Evolutionary conservation across 2,888 invertebrate species (phyloP).

Genomic region (Lymantria dispar): DNA sequence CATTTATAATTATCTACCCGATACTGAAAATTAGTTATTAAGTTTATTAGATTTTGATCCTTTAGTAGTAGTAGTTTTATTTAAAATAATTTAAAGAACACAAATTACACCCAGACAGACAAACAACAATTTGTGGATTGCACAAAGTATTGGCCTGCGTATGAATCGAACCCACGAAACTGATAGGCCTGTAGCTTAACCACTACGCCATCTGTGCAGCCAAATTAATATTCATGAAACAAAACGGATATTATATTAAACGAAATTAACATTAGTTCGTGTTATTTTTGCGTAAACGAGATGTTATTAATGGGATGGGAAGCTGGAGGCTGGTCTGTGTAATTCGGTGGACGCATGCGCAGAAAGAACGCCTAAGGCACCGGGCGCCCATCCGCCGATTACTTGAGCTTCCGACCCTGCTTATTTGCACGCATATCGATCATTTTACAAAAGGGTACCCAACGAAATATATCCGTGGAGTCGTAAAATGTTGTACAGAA

Average conservation of each 20-base stretch:
- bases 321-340: constrained; percentile 21
- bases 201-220: no score
- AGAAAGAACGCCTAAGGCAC: constrained; percentile 18
- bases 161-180: no score
- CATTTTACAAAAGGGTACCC: constrained; percentile 28
- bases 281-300: constrained; percentile 26
- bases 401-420: constrained; percentile 22
- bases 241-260: constrained; percentile 23
- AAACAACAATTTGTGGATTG: no score
- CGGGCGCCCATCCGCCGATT: constrained; percentile 23
- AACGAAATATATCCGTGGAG: constrained; percentile 23
- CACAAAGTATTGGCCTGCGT: no score
- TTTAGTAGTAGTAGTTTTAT: no score
- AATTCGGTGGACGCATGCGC: constrained; percentile 44
- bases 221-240: constrained; percentile 1
- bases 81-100: no score
- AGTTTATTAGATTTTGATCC: no score
- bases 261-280: constrained; percentile 23
- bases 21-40: no score
- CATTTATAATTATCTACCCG: no score
- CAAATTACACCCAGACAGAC: no score
- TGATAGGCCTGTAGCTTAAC: no score
- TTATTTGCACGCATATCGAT: constrained; percentile 41
- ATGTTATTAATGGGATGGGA: constrained; percentile 23
- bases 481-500: constrained; percentile 16